Percentiles rank a stretch among this genome's conserved stretches.
These are phyloP conservation scores for Drosophila meridiana DNA, from an alignment of 2,888 invertebrate species.

Conservation along the genomic window DNA sequence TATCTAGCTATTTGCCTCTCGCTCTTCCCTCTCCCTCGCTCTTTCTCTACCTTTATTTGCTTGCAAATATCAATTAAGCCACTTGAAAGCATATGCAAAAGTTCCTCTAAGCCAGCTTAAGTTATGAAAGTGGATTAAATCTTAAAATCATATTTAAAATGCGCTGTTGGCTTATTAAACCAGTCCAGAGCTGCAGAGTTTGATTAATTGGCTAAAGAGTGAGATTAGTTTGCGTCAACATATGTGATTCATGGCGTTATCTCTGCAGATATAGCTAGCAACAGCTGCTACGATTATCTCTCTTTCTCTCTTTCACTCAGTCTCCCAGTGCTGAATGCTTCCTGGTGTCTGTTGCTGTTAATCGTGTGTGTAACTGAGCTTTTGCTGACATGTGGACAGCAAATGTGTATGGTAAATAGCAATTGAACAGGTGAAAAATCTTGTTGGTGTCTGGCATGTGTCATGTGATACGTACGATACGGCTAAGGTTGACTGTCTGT, in stretches of 20 bases:
- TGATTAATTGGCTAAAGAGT: slow-evolving; percentile 32
- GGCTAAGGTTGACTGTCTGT: slow-evolving; percentile 39
- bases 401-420: slow-evolving; percentile 48
- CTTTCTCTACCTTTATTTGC: too few relatives aligned
- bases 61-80: not conserved
- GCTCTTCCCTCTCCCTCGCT: not conserved
- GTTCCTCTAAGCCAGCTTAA: not conserved
- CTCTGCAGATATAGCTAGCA: slow-evolving; percentile 14
- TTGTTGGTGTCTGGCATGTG: slow-evolving; percentile 63
- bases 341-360: slow-evolving; percentile 29
- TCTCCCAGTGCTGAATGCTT: slow-evolving; percentile 18
- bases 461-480: slow-evolving; percentile 53
- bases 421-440: slow-evolving; percentile 72
- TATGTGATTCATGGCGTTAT: slow-evolving; percentile 17
- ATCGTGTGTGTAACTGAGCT: slow-evolving; percentile 35
- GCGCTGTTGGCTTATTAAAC: slow-evolving; percentile 1
- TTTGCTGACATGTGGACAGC: slow-evolving; percentile 56
- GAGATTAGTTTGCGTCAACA: slow-evolving; percentile 18
- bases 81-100: not conserved
- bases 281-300: slow-evolving; percentile 28
- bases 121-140: not conserved
- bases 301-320: not conserved
- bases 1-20: not conserved
- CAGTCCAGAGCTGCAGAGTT: slow-evolving; percentile 1
- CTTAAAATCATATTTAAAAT: not conserved